Percentiles rank a stretch among this genome's conserved stretches.
Conservation (phyloP, 1,140 invertebrate species). For the Drosophila triauraria region DNA sequence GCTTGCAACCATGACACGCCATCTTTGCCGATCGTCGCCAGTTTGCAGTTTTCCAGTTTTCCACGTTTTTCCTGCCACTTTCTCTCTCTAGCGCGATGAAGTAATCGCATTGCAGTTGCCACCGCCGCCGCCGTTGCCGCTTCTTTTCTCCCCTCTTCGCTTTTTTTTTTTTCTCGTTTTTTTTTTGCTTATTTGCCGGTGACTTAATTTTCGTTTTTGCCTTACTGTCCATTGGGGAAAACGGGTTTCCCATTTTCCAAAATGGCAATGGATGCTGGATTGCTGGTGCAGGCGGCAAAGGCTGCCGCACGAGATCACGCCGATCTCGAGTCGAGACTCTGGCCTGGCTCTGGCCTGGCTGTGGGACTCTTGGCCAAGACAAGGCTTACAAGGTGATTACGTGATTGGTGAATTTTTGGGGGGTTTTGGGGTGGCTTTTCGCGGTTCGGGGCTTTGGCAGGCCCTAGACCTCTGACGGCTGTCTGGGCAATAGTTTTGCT, state of each 20-base stretch:
- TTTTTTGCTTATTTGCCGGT: slow-evolving; percentile 44
- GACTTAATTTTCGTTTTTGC: slow-evolving; percentile 71
- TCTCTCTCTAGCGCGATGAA: slow-evolving; percentile 75
- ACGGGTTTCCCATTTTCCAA: slow-evolving; percentile 70
- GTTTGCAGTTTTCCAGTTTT: slow-evolving; percentile 23
- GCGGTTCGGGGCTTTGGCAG: too few species aligned
- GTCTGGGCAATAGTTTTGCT: not conserved
- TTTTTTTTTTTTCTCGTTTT: slow-evolving; percentile 2
- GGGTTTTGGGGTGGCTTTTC: too few species aligned
- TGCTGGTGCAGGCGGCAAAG: slow-evolving; percentile 8
- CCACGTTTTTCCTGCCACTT: slow-evolving; percentile 75
- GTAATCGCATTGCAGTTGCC: slow-evolving; percentile 55
- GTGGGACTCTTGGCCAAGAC: slow-evolving; percentile 36
- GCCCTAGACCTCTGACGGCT: slow-evolving; percentile 57
- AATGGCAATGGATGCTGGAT: slow-evolving; percentile 41
- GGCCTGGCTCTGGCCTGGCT: slow-evolving; percentile 5
- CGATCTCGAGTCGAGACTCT: slow-evolving; percentile 8
- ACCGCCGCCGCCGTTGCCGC: too few species aligned
- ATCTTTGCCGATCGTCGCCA: slow-evolving; percentile 49
- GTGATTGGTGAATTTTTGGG: slow-evolving; percentile 15
- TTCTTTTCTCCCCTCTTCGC: slow-evolving; percentile 7
- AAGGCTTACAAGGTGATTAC: slow-evolving; percentile 49
- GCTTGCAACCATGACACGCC: slow-evolving; percentile 62
- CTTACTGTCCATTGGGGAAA: slow-evolving; percentile 56
- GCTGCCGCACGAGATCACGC: not conserved